phyloP scores from a whole-genome alignment of 2,797 vertebrate species.

The Acanthis flammea region DNA sequence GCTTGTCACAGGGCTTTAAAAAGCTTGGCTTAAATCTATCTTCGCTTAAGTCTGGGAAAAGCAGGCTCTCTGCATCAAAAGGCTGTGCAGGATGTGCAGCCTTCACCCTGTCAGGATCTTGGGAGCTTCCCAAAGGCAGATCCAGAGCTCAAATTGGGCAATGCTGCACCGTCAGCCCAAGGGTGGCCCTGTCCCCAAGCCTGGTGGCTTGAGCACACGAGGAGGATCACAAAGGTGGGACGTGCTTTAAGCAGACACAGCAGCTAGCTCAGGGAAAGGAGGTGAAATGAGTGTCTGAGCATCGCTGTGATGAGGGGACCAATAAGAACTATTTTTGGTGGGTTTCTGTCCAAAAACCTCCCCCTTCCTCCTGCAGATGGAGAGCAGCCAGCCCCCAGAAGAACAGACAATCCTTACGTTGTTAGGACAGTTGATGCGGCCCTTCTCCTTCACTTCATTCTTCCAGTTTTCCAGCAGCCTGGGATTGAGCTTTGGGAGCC shows the following conservation, averaged over 20 bases:
- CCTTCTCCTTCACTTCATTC: constrained; percentile 94
- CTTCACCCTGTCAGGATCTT: rapidly evolving
- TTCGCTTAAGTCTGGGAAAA: background rate
- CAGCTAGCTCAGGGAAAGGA: background rate
- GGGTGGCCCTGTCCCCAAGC: background rate
- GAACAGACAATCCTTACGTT: constrained; percentile 76
- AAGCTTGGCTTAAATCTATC: background rate
- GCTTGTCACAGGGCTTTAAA: background rate
- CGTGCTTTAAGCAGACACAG: rapidly evolving
- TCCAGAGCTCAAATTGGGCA: background rate
- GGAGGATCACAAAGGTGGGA: background rate
- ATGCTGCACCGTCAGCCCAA: background rate
- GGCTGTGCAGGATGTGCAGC: background rate
- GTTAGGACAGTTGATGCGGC: constrained; percentile 94
- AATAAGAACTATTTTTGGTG: background rate
- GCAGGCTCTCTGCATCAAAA: background rate
- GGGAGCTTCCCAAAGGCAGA: background rate
- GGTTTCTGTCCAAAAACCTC: background rate
- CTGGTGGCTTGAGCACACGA: background rate
- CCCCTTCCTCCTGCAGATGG: background rate
- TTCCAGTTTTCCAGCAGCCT: constrained; percentile 92
- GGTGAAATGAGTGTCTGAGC: background rate
- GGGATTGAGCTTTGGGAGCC: constrained; percentile 90
- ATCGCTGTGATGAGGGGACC: background rate
- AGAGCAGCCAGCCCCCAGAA: background rate